A percentile compares a stretch with the other conserved stretches of the same genome.
These are phyloP conservation scores for Budorcas taxicolor DNA, from an alignment of 2,113 vertebrate genomes.

Conservation along the genomic window DNA sequence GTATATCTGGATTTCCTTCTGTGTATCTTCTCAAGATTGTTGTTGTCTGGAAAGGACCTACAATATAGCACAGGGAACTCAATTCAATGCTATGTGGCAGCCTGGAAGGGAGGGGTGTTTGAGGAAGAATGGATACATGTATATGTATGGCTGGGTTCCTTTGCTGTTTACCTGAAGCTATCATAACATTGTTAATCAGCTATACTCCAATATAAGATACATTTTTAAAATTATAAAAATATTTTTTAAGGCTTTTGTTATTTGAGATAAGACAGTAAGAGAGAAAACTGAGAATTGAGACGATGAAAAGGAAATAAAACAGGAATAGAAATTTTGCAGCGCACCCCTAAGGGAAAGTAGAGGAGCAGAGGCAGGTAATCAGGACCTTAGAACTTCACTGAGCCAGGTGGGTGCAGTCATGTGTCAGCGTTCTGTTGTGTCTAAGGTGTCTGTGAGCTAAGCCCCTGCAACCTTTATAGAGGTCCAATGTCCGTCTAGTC, in stretches of 20 bases:
- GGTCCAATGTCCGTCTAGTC: neutral
- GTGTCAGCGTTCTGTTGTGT: neutral
- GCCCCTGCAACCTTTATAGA: neutral
- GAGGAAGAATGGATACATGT: neutral
- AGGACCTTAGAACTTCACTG: neutral
- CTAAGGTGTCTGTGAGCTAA: neutral
- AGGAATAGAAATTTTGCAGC: neutral
- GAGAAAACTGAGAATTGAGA: neutral
- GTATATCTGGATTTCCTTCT: neutral
- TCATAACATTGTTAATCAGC: neutral
- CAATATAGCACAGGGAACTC: neutral
- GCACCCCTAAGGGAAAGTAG: neutral
- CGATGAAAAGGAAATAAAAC: neutral
- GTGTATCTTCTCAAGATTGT: neutral
- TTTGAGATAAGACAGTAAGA: neutral
- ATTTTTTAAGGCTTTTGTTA: neutral
- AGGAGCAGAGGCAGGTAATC: neutral
- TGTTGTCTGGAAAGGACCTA: neutral
- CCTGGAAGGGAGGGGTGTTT: neutral
- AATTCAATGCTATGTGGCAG: neutral
- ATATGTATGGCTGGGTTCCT: neutral
- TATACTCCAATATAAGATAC: neutral
- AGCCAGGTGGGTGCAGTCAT: neutral
- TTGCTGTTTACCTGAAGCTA: neutral
- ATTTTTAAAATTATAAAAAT: neutral